Percentiles rank a stretch among this genome's conserved stretches.
phyloP scores from a whole-genome alignment of 1,140 invertebrate species.

The Papilio machaon region DNA sequence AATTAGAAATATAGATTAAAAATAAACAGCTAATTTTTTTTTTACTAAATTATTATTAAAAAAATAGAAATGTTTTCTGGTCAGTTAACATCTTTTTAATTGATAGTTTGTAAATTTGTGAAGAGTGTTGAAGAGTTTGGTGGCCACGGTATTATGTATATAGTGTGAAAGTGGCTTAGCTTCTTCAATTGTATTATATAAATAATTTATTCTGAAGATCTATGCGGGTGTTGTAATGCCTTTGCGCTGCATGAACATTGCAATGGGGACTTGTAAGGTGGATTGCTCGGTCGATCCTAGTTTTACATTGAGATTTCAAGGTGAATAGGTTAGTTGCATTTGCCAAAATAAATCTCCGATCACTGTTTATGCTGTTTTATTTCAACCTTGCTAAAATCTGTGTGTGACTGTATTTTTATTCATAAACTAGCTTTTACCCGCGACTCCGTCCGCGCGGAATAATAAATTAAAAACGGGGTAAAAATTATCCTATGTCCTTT shows the following conservation, averaged over 20 bases:
- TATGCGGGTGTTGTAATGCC: slow-evolving; percentile 36
- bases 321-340: slow-evolving; percentile 77
- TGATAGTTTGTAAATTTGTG: slow-evolving; percentile 60
- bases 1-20: slow-evolving; percentile 36
- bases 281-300: slow-evolving; percentile 59
- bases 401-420: not conserved
- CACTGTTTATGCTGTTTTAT: slow-evolving; percentile 73
- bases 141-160: slow-evolving; percentile 68
- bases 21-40: slow-evolving; percentile 54
- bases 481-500: too few relatives aligned
- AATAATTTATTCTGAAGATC: slow-evolving; percentile 63
- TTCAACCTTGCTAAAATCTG: slow-evolving; percentile 21
- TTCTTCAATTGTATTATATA: slow-evolving; percentile 62
- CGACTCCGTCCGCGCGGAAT: too few relatives aligned
- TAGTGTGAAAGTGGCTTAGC: slow-evolving; percentile 58
- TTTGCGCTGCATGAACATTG: slow-evolving; percentile 20
- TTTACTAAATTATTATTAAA: slow-evolving; percentile 71
- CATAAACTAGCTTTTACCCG: too few relatives aligned
- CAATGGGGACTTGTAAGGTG: not conserved
- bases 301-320: slow-evolving; percentile 75
- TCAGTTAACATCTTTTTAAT: slow-evolving; percentile 74
- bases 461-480: too few relatives aligned
- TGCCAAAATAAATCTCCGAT: slow-evolving; percentile 80
- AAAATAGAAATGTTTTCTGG: slow-evolving; percentile 73
- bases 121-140: slow-evolving; percentile 45